Evolutionary conservation across 2,113 vertebrate species (phyloP).

Genomic region (Machaerirhynchus nigripectus): DNA sequence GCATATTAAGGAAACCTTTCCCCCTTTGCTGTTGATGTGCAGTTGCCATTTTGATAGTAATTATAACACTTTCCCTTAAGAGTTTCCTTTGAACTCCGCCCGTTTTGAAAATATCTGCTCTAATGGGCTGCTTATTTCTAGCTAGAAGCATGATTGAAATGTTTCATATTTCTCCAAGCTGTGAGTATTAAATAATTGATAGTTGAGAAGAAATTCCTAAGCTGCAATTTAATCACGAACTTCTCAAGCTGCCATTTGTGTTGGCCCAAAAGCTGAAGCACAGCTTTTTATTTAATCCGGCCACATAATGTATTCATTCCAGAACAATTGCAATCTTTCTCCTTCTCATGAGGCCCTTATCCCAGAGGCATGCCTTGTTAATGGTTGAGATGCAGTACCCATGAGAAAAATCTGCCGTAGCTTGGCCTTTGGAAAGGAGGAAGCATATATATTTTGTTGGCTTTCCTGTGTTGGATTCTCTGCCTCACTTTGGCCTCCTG

Average conservation of each 20-base stretch:
- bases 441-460: neutral
- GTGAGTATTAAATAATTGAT: conserved; percentile 30
- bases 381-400: neutral
- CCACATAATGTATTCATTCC: neutral
- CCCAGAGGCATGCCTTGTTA: neutral
- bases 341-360: neutral
- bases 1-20: neutral
- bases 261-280: neutral
- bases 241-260: neutral
- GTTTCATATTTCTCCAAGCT: conserved; percentile 11
- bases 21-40: neutral
- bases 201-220: conserved; percentile 3
- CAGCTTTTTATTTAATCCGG: conserved; percentile 15
- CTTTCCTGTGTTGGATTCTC: conserved; percentile 20
- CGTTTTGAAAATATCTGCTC: neutral
- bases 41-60: conserved; percentile 2
- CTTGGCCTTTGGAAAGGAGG: neutral
- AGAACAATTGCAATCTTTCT: neutral
- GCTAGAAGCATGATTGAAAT: conserved; percentile 3
- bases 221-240: neutral
- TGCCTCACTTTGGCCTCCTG: neutral
- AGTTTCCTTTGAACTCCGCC: neutral
- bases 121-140: conserved; percentile 18
- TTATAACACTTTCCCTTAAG: neutral
- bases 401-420: conserved; percentile 7